A percentile compares a stretch with the other conserved stretches of the same genome.
phyloP scores from a whole-genome alignment of 2,113 vertebrate species.

The Chroicocephalus ridibundus region DNA sequence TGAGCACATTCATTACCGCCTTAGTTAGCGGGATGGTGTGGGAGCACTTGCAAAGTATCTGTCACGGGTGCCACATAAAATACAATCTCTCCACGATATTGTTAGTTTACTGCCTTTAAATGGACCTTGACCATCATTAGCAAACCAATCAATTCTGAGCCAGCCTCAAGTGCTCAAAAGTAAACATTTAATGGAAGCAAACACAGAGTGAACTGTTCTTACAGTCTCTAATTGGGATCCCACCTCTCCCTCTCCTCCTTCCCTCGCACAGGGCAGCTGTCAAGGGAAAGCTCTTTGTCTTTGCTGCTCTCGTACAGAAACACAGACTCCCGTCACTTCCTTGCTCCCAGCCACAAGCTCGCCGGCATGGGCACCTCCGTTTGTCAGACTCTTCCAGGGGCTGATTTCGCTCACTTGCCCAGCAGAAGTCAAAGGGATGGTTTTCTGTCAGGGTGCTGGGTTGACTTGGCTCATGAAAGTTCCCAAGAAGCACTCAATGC shows the following conservation, averaged over 20 bases:
- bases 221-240: neutral
- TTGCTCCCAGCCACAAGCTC: neutral
- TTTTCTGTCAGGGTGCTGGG: neutral
- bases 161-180: neutral
- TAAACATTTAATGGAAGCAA: neutral
- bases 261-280: neutral
- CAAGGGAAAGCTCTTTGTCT: neutral
- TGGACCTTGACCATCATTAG: neutral
- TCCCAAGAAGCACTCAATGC: neutral
- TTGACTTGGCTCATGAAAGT: neutral
- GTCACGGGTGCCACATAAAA: neutral
- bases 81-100: neutral
- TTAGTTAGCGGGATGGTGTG: neutral
- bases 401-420: neutral
- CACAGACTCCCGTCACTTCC: neutral
- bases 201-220: neutral
- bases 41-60: neutral
- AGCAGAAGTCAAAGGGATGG: neutral
- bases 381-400: neutral
- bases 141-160: neutral
- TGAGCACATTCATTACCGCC: neutral
- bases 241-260: neutral
- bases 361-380: rapidly evolving
- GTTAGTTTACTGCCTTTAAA: constrained; percentile 11
- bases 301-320: neutral